These are phyloP conservation scores for Epizoanthus stellaris DNA, from an alignment of 92 coral and sea anemone genomes.

Conservation along the genomic window DNA sequence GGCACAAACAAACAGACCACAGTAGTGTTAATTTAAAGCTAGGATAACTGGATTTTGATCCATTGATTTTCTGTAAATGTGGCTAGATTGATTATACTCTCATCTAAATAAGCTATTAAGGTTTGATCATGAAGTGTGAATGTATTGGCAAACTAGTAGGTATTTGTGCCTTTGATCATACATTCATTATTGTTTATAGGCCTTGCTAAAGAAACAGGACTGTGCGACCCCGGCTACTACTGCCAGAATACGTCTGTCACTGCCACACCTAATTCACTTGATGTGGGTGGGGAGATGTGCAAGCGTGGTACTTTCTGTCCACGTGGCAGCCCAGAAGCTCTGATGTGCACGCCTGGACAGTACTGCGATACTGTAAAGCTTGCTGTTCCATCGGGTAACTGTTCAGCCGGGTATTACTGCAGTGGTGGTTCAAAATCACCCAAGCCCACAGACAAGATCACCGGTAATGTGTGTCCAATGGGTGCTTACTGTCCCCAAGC, in stretches of 20 bases:
- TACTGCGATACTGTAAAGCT: conserved; percentile 75
- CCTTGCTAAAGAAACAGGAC: conserved; percentile 77
- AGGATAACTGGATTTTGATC: too few species aligned
- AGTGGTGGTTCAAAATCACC: conserved; percentile 68
- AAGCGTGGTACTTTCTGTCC: conserved; percentile 89
- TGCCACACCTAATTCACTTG: conserved; percentile 66
- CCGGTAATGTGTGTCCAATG: conserved; percentile 87
- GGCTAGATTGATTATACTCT: too few species aligned
- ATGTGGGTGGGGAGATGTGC: conserved; percentile 89
- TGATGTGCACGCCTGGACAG: conserved; percentile 75
- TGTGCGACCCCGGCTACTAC: conserved; percentile 85
- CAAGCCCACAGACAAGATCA: conserved; percentile 76
- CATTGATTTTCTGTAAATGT: too few species aligned
- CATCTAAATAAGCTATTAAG: too few species aligned
- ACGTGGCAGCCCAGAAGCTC: conserved; percentile 76
- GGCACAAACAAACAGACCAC: too few species aligned
- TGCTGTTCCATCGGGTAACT: conserved; percentile 77
- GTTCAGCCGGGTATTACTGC: conserved; percentile 92
- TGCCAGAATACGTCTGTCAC: conserved; percentile 85
- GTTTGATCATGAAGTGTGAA: too few species aligned
- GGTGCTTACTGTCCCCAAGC: conserved; percentile 87
- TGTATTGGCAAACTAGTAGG: too few species aligned
- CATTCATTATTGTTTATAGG: conserved; percentile 49
- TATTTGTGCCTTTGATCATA: neutral
- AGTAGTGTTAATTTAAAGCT: too few species aligned